phyloP scores from a whole-genome alignment of 2,113 vertebrate species.

The Serilophus lunatus region DNA sequence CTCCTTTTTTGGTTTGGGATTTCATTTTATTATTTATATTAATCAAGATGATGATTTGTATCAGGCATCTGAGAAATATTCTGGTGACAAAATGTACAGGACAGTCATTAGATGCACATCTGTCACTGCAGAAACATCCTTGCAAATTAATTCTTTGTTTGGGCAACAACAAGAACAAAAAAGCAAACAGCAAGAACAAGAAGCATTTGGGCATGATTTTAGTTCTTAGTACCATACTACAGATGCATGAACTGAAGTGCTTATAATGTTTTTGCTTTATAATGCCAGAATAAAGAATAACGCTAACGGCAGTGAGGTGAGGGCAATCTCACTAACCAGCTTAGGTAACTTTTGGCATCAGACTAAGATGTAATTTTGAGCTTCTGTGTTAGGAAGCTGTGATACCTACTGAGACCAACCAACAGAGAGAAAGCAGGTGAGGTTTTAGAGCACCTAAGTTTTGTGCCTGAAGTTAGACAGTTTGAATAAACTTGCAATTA shows the following conservation, averaged over 20 bases:
- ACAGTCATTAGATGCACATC: neutral
- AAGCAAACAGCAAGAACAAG: neutral
- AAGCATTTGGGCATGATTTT: neutral
- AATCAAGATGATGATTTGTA: constrained; percentile 26
- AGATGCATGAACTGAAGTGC: neutral
- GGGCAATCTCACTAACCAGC: neutral
- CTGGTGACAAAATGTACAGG: neutral
- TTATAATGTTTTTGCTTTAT: neutral
- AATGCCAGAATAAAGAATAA: neutral
- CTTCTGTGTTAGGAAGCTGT: neutral
- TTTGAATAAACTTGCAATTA: neutral
- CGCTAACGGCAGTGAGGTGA: neutral
- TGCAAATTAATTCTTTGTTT: neutral
- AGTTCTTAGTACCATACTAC: constrained; percentile 5
- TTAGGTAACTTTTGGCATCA: neutral
- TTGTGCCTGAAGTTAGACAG: neutral
- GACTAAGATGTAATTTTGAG: neutral
- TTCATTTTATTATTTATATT: constrained; percentile 23
- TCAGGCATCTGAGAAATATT: constrained; percentile 17
- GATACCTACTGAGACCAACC: neutral
- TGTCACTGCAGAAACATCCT: constrained; percentile 16
- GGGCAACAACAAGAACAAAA: neutral
- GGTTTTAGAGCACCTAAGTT: neutral
- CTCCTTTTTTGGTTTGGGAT: constrained; percentile 54
- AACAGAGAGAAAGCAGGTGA: neutral